Conservation (phyloP, 2,113 vertebrate genomes). For the Pterocles burchelli region DNA sequence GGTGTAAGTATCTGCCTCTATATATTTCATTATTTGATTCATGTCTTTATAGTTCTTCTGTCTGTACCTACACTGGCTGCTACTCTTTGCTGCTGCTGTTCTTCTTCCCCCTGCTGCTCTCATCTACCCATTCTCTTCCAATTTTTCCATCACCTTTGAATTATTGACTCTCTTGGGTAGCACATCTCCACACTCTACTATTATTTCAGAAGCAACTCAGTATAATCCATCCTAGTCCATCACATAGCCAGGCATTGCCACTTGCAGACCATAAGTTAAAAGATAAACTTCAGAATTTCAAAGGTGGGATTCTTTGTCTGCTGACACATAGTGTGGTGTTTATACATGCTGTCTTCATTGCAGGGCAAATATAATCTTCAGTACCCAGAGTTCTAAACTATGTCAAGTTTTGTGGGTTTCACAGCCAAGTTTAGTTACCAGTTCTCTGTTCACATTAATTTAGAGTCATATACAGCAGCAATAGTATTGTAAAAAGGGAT, state of each 20-base stretch:
- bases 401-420: neutral
- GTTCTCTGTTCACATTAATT: neutral
- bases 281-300: neutral
- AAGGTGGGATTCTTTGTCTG: neutral
- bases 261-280: neutral
- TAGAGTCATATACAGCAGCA: neutral
- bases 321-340: neutral
- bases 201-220: neutral
- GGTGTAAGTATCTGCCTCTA: neutral
- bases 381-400: neutral
- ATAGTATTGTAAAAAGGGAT: neutral
- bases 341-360: rapidly evolving
- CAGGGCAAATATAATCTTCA: neutral
- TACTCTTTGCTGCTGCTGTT: neutral
- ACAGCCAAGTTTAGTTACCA: neutral
- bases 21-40: neutral
- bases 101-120: neutral
- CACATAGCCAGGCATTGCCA: neutral
- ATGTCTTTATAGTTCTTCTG: neutral
- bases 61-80: neutral
- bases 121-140: neutral
- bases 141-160: neutral
- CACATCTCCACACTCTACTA: neutral
- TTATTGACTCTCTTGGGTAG: neutral
- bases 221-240: neutral